Conservation (phyloP, 1,140 invertebrate species). For the Pteromalus puparum region DNA sequence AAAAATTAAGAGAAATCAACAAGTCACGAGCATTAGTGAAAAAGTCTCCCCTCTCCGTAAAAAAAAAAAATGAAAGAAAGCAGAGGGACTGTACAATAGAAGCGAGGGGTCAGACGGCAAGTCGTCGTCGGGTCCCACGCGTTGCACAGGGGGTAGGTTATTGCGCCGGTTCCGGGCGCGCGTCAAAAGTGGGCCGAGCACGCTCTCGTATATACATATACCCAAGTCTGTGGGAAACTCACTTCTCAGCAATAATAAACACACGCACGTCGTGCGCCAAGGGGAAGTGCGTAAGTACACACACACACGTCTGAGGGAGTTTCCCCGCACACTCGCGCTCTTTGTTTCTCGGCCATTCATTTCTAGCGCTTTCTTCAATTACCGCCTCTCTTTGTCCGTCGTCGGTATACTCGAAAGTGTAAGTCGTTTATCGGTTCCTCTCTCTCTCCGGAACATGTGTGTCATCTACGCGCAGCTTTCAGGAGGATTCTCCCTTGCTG, state of each 20-base stretch:
- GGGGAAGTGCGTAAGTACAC: too few relatives aligned
- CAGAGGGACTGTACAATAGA: too few relatives aligned
- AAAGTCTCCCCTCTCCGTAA: too few relatives aligned
- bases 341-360: neutral
- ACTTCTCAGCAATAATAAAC: neutral
- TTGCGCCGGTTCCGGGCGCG: neutral
- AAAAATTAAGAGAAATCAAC: too few relatives aligned
- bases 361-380: neutral
- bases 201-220: neutral
- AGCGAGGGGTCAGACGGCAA: slow-evolving; percentile 7
- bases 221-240: neutral
- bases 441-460: too few relatives aligned
- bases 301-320: too few relatives aligned
- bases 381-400: neutral
- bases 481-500: too few relatives aligned
- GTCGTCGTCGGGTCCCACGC: slow-evolving; percentile 8
- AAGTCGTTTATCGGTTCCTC: too few relatives aligned
- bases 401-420: neutral
- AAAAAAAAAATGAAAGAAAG: too few relatives aligned
- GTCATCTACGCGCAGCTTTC: too few relatives aligned
- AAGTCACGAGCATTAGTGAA: too few relatives aligned
- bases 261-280: slow-evolving; percentile 43
- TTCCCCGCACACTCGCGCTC: neutral
- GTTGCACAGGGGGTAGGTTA: neutral
- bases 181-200: slow-evolving; percentile 2